Percentiles rank a stretch among this genome's conserved stretches.
These are phyloP conservation scores for Coturnix japonica DNA, from an alignment of 2,113 vertebrate species.

Conservation along the genomic window DNA sequence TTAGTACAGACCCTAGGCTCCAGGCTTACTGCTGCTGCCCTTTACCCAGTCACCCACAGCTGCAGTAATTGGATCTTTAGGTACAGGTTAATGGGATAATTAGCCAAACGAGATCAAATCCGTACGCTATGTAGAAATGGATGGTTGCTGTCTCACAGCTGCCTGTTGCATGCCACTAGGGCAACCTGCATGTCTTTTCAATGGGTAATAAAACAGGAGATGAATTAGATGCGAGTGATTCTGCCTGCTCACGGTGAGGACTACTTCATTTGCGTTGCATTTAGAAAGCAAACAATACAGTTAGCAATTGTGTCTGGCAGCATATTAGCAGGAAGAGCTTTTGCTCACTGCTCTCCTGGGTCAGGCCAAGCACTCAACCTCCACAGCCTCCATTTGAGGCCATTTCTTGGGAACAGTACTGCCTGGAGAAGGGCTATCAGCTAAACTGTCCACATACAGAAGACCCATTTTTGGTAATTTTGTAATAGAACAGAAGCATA, in stretches of 20 bases:
- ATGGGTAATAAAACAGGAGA: slow-evolving; percentile 68
- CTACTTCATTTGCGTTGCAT: slow-evolving; percentile 51
- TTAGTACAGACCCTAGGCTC: not conserved
- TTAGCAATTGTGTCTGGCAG: slow-evolving; percentile 46
- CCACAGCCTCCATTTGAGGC: slow-evolving; percentile 17
- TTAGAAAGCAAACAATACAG: slow-evolving; percentile 66
- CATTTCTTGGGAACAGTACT: not conserved
- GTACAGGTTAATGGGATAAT: slow-evolving; percentile 82
- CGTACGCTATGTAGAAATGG: slow-evolving; percentile 66
- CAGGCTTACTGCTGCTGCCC: slow-evolving; percentile 5
- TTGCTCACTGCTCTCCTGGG: not conserved
- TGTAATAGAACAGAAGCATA: not conserved
- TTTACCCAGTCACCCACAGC: slow-evolving; percentile 75
- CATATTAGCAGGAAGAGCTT: slow-evolving; percentile 35
- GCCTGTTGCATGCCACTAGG: slow-evolving; percentile 46
- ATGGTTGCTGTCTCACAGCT: slow-evolving; percentile 69
- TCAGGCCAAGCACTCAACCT: slow-evolving; percentile 38
- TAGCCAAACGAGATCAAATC: slow-evolving; percentile 76
- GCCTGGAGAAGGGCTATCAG: slow-evolving; percentile 19
- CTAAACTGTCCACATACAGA: not conserved
- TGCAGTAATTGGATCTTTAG: slow-evolving; percentile 76
- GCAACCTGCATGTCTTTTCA: slow-evolving; percentile 71
- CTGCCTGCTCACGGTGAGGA: slow-evolving; percentile 41
- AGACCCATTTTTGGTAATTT: slow-evolving; percentile 39
- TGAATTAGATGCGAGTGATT: slow-evolving; percentile 67